Conservation (phyloP, 2,113 vertebrate genomes). For the Marmota flaviventris region DNA sequence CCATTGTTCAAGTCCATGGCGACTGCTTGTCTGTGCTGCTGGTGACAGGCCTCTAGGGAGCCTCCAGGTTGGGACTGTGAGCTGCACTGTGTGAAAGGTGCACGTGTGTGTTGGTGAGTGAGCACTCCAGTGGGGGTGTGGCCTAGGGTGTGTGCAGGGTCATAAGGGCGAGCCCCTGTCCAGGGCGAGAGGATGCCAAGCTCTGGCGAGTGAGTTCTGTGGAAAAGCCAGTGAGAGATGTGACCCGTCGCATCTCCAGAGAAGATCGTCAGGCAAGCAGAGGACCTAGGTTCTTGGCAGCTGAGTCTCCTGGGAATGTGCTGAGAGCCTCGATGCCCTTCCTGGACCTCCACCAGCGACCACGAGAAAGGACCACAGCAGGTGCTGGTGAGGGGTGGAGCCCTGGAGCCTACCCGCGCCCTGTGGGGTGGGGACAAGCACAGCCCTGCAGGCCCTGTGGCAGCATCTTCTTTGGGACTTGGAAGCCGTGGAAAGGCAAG, state of each 20-base stretch:
- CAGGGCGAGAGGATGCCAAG: background rate
- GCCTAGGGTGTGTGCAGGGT: no score
- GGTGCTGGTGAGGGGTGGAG: rapidly evolving
- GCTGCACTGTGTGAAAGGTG: background rate
- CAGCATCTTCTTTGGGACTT: background rate
- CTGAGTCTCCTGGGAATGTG: rapidly evolving
- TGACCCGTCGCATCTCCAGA: background rate
- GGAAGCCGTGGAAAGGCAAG: background rate
- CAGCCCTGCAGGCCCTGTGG: no score
- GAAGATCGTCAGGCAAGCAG: background rate
- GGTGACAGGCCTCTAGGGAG: background rate
- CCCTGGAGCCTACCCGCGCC: rapidly evolving
- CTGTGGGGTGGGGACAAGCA: no score
- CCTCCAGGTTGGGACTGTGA: background rate
- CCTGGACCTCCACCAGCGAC: rapidly evolving
- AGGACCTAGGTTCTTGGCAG: rapidly evolving
- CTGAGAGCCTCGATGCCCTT: rapidly evolving
- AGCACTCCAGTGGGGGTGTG: background rate
- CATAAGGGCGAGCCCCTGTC: background rate
- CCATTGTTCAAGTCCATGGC: rapidly evolving
- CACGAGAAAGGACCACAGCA: rapidly evolving
- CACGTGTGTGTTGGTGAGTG: rapidly evolving
- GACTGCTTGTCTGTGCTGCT: rapidly evolving
- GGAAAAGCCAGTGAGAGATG: background rate
- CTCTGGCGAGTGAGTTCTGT: no score